Evolutionary conservation across 2,797 vertebrate genomes (phyloP).

Genomic region (Emydoidea blandingii): DNA sequence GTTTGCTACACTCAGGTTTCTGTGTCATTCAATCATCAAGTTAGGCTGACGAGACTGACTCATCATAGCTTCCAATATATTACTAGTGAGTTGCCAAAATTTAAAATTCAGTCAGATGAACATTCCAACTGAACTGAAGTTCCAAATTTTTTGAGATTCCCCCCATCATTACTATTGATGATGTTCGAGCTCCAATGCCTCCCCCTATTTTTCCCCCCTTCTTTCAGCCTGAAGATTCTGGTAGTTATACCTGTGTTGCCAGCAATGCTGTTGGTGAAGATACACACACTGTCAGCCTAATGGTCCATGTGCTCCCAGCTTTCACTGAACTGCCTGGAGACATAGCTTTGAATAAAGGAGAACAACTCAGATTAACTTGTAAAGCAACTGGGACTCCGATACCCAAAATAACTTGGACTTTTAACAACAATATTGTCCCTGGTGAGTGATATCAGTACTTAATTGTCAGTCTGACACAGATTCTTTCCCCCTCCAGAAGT

Average conservation of each 20-base stretch:
- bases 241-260: conserved; percentile 92
- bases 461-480: no score
- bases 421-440: conserved; percentile 94
- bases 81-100: background rate
- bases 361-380: conserved; percentile 89
- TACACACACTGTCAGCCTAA: conserved; percentile 81
- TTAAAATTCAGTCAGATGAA: background rate
- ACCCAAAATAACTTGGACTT: conserved; percentile 93
- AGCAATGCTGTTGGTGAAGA: conserved; percentile 90
- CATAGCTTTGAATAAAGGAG: conserved; percentile 91
- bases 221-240: conserved; percentile 88
- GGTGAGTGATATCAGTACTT: conserved; percentile 77
- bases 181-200: background rate
- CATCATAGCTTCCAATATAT: background rate
- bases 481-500: background rate
- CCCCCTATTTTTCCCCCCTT: background rate
- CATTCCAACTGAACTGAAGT: background rate
- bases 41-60: background rate
- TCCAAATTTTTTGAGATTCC: background rate
- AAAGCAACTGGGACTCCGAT: conserved; percentile 87
- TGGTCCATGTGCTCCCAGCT: conserved; percentile 88
- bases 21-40: background rate
- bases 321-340: conserved; percentile 92
- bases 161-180: fast-evolving
- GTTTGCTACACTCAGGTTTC: background rate